Evolutionary conservation across 2,113 vertebrate species (phyloP).

Genomic region (Xenus cinereus): DNA sequence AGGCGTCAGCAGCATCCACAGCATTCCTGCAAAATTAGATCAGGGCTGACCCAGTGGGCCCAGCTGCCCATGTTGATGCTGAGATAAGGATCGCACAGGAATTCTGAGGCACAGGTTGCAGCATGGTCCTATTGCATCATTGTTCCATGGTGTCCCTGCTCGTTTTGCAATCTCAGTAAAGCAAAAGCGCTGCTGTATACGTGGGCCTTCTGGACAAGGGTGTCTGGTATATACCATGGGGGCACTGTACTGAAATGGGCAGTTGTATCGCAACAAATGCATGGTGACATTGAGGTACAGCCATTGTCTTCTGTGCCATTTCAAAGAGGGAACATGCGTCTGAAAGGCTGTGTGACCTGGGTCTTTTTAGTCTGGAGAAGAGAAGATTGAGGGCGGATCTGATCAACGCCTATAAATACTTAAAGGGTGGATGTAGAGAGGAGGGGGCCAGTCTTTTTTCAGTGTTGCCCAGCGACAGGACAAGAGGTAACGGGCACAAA

Average conservation of each 20-base stretch:
- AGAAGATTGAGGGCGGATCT: too few relatives aligned
- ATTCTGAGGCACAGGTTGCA: not conserved
- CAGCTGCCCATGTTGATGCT: not conserved
- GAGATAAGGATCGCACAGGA: not conserved
- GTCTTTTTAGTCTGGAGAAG: too few relatives aligned
- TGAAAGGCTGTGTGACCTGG: too few relatives aligned
- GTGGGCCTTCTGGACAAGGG: not conserved
- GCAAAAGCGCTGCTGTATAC: not conserved
- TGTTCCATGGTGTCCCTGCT: not conserved
- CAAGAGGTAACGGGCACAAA: too few relatives aligned
- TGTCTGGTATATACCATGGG: not conserved
- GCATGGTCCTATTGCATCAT: not conserved
- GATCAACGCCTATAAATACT: too few relatives aligned
- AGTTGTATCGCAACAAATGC: not conserved
- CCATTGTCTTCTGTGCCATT: not conserved
- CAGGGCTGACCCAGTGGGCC: not conserved
- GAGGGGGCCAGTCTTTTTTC: too few relatives aligned
- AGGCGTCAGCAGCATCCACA: not conserved
- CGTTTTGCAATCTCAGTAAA: not conserved
- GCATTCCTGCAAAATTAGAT: not conserved
- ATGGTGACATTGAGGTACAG: not conserved
- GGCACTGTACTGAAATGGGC: not conserved
- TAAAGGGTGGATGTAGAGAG: too few relatives aligned
- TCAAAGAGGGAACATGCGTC: not conserved
- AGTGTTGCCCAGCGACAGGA: too few relatives aligned